Evolutionary conservation across 2,888 invertebrate genomes (phyloP), one percentile per base, ranked within the genome.

Genomic region (Agrotis ipsilon): DNA sequence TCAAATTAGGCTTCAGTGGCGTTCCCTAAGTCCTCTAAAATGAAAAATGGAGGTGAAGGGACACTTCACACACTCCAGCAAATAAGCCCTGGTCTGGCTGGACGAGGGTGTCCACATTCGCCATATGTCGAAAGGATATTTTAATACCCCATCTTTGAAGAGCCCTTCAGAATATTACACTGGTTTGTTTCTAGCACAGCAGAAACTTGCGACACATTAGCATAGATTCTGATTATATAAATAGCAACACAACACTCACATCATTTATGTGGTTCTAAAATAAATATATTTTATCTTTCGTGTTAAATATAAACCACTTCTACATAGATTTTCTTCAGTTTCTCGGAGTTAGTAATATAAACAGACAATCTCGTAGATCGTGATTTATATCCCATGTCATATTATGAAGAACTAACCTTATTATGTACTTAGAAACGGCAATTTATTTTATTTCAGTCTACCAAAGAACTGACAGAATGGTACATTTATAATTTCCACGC

Each of bases 221-320:
- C 32, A 57, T 45, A 49, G 18, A 63, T 45, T 72, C 27, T 21
- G 13, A 45, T 45, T 2, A 43, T 51, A 73, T 63, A 78, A 73
- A 78, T 78, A 78, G 49, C 32, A 21, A 7, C 57, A 60, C 67
- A 76, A 58, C 51, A 72, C 60, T 48, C 54, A 60, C 67, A 76
- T 61, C 55, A 78, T 63, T 24, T 64, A 64, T 24, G 68, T 68
- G 46, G 48, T 68, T 68, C 49, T 60, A 77, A 77, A 76, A 77
- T 63, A 72, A 77, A 67, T 55, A 67, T 55, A 54, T 48, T 72
- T 58, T 57, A 63, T 67, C 19, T 72, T 51, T 49, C 49, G 45
- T 46, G 52, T 64, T 19, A 68, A 57, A 68, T 77, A 57, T 57
- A 72, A 78, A 65, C 24, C 51, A 32, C 54, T 58, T 32, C 18